Evolutionary conservation across 2,797 vertebrate genomes (phyloP), one percentile per base, ranked within the genome.

Genomic region (Hylomyscus alleni): DNA sequence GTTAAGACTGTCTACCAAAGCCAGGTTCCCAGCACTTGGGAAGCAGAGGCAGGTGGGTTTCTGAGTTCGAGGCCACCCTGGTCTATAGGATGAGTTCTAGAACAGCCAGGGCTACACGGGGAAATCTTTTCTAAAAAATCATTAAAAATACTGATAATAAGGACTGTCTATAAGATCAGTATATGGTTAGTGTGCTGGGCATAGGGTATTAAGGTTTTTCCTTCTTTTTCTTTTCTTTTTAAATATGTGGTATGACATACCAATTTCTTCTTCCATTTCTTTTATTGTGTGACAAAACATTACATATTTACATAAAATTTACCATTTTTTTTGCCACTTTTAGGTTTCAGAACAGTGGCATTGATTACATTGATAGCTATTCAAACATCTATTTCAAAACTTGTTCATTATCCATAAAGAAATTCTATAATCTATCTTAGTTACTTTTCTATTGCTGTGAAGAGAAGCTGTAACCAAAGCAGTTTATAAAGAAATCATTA

Each of bases 241-340:
- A 83, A 22, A 69, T 44, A 24, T 75, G 60, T 56, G 19, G 29
- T n/a, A 50, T 58, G 52, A 1, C 24, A 78, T 73, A 9, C 31
- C 20, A 17, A 37, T 73, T 90, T 92, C 65, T 72, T 44, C 72
- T 75, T 58, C 4, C 44, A 40, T 93, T 50, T 60, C 37, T 77
- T 91, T 96, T 60, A 90, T 90, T 85, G 31, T 87, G 47, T 88
- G 60, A 20, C 52, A 86, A 95, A 87, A 85, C 78, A 52, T 34
- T 72, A 22, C n/a, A 52, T 10, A 20, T 54, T 76, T 62, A 87
- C 47, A 82, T 47, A 69, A 54, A 87, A 11, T 56, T 88, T 44
- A 19, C n/a, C 6, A 44, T 44, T 44, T 75, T 76, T 69, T 91
- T 26, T 73, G 40, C 26, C 17, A 81, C 69, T 82, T 77, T 93